These are phyloP conservation scores for Polypterus senegalus DNA, from an alignment of 2,113 vertebrate genomes.

Conservation along the genomic window DNA sequence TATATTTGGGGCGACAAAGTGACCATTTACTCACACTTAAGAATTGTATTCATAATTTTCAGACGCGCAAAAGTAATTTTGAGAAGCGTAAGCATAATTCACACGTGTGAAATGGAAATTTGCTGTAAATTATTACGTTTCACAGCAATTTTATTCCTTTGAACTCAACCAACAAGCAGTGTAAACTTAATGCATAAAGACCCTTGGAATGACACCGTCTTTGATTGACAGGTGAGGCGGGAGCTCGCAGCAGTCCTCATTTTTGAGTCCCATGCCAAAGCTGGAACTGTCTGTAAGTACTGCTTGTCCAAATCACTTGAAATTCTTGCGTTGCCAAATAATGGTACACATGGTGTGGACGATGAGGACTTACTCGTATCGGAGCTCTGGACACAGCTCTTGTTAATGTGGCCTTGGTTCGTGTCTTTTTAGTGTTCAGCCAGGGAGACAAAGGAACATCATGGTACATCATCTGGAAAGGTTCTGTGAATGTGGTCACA, in stretches of 20 bases:
- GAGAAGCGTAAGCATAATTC: no score
- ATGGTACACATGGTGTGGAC: accelerated
- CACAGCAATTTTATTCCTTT: no score
- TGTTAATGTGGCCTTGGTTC: accelerated
- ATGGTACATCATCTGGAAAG: constrained; percentile 97
- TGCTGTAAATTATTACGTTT: no score
- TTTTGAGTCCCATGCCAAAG: constrained; percentile 78
- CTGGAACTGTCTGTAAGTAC: constrained; percentile 83
- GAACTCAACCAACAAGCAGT: no score
- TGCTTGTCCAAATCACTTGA: no score
- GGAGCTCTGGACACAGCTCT: neutral
- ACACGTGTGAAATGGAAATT: no score
- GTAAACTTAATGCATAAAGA: no score
- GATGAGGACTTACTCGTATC: neutral
- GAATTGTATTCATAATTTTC: no score
- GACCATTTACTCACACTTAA: no score
- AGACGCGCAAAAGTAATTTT: no score
- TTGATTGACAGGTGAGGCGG: constrained; percentile 63
- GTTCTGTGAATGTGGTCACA: constrained; percentile 90
- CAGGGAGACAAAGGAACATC: constrained; percentile 92
- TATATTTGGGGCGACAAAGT: no score
- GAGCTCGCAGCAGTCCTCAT: constrained; percentile 80
- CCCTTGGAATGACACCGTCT: neutral
- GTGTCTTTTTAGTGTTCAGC: constrained; percentile 69
- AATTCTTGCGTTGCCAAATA: neutral